Conservation (phyloP, 2,888 invertebrate species). For the Drosophila quinaria region DNA sequence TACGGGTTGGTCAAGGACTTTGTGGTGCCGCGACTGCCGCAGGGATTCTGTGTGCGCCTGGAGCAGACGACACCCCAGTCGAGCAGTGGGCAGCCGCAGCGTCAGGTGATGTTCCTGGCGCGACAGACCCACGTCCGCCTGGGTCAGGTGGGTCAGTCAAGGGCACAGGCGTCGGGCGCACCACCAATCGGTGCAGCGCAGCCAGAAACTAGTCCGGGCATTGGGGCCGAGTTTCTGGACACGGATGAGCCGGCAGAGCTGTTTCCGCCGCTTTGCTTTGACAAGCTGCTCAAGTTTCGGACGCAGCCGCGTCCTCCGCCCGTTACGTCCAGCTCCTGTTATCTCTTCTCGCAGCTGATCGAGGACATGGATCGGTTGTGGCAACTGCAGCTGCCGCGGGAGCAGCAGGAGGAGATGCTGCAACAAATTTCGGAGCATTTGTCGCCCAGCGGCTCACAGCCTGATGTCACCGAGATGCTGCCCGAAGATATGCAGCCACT, state of each 20-base stretch:
- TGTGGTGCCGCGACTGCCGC: slow-evolving; percentile 84
- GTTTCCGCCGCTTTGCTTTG: slow-evolving; percentile 78
- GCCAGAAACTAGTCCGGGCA: slow-evolving; percentile 32
- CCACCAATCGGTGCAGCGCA: neutral
- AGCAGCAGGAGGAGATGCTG: slow-evolving; percentile 74
- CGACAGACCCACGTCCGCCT: slow-evolving; percentile 62
- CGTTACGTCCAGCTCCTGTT: slow-evolving; percentile 44
- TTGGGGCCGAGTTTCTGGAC: slow-evolving; percentile 78
- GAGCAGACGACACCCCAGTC: slow-evolving; percentile 63
- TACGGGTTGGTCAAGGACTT: slow-evolving; percentile 83
- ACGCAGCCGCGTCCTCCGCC: slow-evolving; percentile 29
- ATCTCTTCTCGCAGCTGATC: slow-evolving; percentile 83
- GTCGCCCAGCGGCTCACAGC: slow-evolving; percentile 59
- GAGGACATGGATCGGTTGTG: slow-evolving; percentile 84
- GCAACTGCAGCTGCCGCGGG: slow-evolving; percentile 77
- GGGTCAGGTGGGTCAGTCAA: slow-evolving; percentile 33
- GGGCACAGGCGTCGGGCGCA: neutral
- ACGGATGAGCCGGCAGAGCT: slow-evolving; percentile 82
- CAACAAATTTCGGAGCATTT: slow-evolving; percentile 80
- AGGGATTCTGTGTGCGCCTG: slow-evolving; percentile 83
- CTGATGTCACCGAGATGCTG: slow-evolving; percentile 40
- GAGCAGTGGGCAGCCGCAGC: slow-evolving; percentile 28
- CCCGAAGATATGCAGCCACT: slow-evolving; percentile 50
- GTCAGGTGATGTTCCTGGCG: slow-evolving; percentile 76
- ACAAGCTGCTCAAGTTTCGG: slow-evolving; percentile 81